Evolutionary conservation across 2,888 invertebrate genomes (phyloP).

Genomic region (Cremastinae sp.): DNA sequence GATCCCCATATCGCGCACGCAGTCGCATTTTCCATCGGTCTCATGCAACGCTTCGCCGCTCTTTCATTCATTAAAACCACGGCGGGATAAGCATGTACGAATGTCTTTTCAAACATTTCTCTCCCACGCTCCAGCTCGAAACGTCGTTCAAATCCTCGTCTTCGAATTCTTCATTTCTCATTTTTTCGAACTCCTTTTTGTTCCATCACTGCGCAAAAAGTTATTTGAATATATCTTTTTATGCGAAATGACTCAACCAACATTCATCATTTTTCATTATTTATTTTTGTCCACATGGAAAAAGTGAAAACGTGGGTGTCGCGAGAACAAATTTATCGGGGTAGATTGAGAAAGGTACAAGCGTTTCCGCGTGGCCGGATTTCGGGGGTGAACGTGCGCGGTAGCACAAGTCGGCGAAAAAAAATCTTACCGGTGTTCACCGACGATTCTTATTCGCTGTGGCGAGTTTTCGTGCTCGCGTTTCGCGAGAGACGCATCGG

Average conservation of each 20-base stretch:
- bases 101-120: too few species aligned
- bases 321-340: constrained; percentile 36
- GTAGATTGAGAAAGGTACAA: constrained; percentile 40
- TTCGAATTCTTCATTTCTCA: too few species aligned
- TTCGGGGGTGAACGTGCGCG: constrained; percentile 3
- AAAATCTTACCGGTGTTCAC: constrained; percentile 28
- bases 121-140: too few species aligned
- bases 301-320: constrained; percentile 2
- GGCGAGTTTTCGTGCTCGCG: constrained; percentile 4
- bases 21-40: constrained; percentile 15
- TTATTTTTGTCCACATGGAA: not conserved
- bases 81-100: constrained; percentile 16
- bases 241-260: too few species aligned
- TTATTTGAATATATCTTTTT: too few species aligned
- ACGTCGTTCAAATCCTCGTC: too few species aligned
- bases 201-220: too few species aligned
- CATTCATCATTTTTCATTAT: too few species aligned
- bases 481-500: constrained; percentile 13
- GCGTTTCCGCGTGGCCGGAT: constrained; percentile 17
- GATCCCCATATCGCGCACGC: not conserved
- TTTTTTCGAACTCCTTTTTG: too few species aligned
- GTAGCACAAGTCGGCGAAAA: not conserved
- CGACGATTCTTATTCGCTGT: constrained; percentile 21
- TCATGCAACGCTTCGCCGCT: constrained; percentile 44
- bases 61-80: constrained; percentile 52